Conservation (phyloP, 2,797 vertebrate species). For the Orestias chungarensis region DNA sequence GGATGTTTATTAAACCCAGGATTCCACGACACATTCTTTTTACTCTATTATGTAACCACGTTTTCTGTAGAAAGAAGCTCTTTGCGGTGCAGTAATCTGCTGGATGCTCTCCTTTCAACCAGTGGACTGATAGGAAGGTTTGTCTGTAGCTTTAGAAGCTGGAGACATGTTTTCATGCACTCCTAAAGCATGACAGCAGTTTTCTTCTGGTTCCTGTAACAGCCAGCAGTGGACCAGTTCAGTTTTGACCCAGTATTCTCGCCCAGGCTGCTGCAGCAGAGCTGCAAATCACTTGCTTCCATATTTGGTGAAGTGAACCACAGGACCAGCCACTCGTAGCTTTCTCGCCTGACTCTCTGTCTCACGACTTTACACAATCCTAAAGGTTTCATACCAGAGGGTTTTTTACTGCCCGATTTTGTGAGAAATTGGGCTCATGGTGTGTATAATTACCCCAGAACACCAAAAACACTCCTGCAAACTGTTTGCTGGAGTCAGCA, state of each 20-base stretch:
- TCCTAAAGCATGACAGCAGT: not conserved
- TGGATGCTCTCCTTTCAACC: conserved; percentile 3
- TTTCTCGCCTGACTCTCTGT: not conserved
- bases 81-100: conserved; percentile 7
- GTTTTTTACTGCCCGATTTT: not conserved
- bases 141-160: not conserved
- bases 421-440: not conserved
- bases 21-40: conserved; percentile 14
- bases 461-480: not conserved
- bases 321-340: not conserved
- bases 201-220: conserved; percentile 1
- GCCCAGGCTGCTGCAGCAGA: not conserved
- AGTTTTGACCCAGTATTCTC: not conserved
- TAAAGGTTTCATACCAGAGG: not conserved
- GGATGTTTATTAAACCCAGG: conserved; percentile 21
- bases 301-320: not conserved
- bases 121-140: not conserved
- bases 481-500: not conserved
- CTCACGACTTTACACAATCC: not conserved
- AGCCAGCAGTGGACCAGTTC: not conserved
- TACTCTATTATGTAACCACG: conserved; percentile 33
- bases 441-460: not conserved
- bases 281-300: conserved; percentile 15
- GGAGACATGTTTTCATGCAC: not conserved
- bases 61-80: conserved; percentile 11